Evolutionary conservation across 2,888 invertebrate species (phyloP).

Genomic region (Conomelus anceps): DNA sequence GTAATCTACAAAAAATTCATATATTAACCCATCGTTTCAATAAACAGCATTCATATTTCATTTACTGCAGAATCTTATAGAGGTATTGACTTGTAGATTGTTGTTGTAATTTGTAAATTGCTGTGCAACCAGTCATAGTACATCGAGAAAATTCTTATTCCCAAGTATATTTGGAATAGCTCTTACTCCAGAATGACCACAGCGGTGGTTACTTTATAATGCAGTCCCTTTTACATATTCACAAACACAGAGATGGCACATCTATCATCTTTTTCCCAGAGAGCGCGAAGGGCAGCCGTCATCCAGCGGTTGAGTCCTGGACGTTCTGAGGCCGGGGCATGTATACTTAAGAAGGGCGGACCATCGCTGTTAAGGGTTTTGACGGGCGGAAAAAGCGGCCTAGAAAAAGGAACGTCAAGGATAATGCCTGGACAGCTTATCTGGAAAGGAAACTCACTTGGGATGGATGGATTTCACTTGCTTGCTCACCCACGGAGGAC

Average conservation of each 20-base stretch:
- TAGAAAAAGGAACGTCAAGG: conserved; percentile 2
- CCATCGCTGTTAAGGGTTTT: background rate
- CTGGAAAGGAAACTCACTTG: background rate
- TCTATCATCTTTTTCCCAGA: background rate
- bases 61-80: no score
- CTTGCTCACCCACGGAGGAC: background rate
- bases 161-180: no score
- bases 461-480: background rate
- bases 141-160: no score
- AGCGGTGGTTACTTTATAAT: background rate
- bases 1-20: no score
- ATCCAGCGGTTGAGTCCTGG: background rate
- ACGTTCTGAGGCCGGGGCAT: no score
- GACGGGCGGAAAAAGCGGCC: background rate
- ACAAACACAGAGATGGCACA: background rate
- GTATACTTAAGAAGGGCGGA: background rate
- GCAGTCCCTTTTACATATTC: background rate
- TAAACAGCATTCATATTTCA: no score
- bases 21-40: no score
- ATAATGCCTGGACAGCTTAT: background rate
- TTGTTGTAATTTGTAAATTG: no score
- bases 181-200: background rate
- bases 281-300: background rate
- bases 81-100: no score
- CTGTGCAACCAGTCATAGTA: no score